A percentile compares a stretch with the other conserved stretches of the same genome.
Evolutionary conservation across 2,113 vertebrate genomes (phyloP).

Genomic region (Oreotrochilus melanogaster): DNA sequence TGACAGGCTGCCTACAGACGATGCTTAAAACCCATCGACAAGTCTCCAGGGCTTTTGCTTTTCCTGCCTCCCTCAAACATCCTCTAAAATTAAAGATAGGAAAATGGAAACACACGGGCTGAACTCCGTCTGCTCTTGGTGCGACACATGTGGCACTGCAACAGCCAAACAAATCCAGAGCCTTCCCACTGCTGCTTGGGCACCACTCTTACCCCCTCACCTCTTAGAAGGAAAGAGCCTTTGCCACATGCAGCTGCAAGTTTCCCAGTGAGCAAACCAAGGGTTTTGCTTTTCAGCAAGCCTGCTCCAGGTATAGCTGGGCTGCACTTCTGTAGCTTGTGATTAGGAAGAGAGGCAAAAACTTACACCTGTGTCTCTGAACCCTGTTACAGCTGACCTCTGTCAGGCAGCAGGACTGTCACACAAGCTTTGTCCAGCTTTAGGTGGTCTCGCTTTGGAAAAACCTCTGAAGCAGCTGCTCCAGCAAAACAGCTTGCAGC

Average conservation of each 20-base stretch:
- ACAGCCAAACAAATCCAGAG: constrained; percentile 32
- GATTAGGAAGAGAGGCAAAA: neutral
- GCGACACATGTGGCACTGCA: constrained; percentile 19
- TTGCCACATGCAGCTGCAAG: neutral
- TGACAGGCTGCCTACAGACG: constrained; percentile 65
- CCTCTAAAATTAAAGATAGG: constrained; percentile 70
- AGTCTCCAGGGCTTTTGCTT: constrained; percentile 73
- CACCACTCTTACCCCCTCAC: neutral
- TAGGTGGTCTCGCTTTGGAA: fast-evolving
- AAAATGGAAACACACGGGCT: constrained; percentile 25
- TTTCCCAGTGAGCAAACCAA: neutral
- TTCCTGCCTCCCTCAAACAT: constrained; percentile 68
- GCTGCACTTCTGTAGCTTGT: neutral
- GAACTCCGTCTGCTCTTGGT: constrained; percentile 36
- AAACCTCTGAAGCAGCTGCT: neutral
- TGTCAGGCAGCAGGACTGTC: neutral
- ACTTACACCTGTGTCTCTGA: neutral
- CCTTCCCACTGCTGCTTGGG: constrained; percentile 33
- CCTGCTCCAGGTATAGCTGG: neutral
- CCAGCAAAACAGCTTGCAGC: neutral
- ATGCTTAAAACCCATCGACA: constrained; percentile 71
- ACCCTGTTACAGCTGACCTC: neutral
- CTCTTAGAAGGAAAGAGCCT: neutral
- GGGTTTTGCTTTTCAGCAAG: neutral
- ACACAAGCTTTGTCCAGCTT: neutral